These are phyloP conservation scores for Myotis findleyi DNA, from an alignment of 2,797 vertebrate genomes.

Conservation along the genomic window DNA sequence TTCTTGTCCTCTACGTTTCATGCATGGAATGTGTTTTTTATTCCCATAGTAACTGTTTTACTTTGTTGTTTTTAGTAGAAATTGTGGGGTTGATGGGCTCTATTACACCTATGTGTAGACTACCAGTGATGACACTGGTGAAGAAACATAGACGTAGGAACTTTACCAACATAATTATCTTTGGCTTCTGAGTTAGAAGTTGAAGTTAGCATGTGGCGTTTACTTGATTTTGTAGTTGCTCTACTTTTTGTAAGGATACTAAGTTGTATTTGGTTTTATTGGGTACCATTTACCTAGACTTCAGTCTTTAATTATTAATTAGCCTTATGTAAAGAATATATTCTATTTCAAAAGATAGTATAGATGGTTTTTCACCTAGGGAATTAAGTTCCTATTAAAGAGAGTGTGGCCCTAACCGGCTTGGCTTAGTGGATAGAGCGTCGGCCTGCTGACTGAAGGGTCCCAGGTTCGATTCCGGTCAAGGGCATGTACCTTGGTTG, in stretches of 20 bases:
- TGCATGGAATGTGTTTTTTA: not conserved
- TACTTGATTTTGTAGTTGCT: constrained; percentile 42
- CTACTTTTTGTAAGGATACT: constrained; percentile 44
- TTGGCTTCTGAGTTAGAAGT: not conserved
- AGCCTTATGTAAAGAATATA: constrained; percentile 23
- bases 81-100: not conserved
- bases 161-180: not conserved
- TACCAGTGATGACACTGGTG: not conserved
- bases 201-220: not conserved
- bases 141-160: not conserved
- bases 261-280: constrained; percentile 61
- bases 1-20: not conserved
- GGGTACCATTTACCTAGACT: constrained; percentile 17
- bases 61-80: constrained; percentile 43
- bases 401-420: not conserved
- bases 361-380: not conserved
- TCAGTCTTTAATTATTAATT: constrained; percentile 42
- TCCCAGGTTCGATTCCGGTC: too few relatives aligned
- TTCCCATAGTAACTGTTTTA: not conserved
- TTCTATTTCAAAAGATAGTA: not conserved
- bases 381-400: constrained; percentile 39
- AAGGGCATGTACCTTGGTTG: too few relatives aligned
- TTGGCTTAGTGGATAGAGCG: too few relatives aligned
- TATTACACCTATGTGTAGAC: not conserved
- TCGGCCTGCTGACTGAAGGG: too few relatives aligned